Conservation (phyloP, 1,140 invertebrate genomes). For the Vanessa atalanta region DNA sequence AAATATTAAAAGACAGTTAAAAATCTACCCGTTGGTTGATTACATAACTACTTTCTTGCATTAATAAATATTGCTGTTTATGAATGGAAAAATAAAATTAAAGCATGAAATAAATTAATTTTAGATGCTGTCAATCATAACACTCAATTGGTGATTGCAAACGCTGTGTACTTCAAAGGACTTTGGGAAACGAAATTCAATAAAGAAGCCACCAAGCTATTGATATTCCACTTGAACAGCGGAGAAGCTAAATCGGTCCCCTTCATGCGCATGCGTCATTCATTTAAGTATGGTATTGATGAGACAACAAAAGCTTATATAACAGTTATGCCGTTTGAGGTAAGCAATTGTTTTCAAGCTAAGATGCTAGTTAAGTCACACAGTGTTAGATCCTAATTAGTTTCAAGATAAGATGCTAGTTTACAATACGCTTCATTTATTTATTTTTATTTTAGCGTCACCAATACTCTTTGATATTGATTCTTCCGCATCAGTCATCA, state of each 20-base stretch:
- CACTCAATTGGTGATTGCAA: slow-evolving; percentile 85
- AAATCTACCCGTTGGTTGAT: too few relatives aligned
- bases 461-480: slow-evolving; percentile 62
- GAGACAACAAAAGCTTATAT: slow-evolving; percentile 49
- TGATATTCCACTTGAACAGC: slow-evolving; percentile 80
- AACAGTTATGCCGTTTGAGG: slow-evolving; percentile 85
- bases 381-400: neutral
- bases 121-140: slow-evolving; percentile 74
- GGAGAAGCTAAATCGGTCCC: slow-evolving; percentile 45
- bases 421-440: slow-evolving; percentile 6
- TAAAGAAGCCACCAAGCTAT: slow-evolving; percentile 71
- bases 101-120: slow-evolving; percentile 36
- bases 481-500: slow-evolving; percentile 58
- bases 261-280: slow-evolving; percentile 62
- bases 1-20: too few relatives aligned
- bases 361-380: neutral
- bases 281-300: slow-evolving; percentile 59
- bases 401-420: neutral
- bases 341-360: slow-evolving; percentile 53
- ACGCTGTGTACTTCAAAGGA: slow-evolving; percentile 90
- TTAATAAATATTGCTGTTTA: too few relatives aligned
- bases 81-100: neutral
- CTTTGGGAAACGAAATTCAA: slow-evolving; percentile 86
- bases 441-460: slow-evolving; percentile 51
- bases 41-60: too few relatives aligned